Conservation (phyloP, 2,113 vertebrate species). For the Ctenodactylus gundi region DNA sequence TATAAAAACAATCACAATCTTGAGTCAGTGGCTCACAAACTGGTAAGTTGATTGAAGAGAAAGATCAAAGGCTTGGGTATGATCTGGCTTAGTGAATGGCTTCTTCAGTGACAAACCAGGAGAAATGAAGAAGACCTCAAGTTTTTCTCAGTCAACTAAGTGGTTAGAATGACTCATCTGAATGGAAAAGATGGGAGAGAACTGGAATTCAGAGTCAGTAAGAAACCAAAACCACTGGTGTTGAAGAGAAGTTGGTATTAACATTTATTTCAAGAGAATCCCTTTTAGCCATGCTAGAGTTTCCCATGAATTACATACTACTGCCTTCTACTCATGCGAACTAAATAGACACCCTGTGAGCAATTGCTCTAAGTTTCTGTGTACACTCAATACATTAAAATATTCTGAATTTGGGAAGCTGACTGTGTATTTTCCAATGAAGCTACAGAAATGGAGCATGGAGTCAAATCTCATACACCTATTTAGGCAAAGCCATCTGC, state of each 20-base stretch:
- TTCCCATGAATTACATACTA: background rate
- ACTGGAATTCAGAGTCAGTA: background rate
- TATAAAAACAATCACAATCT: background rate
- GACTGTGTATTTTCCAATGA: background rate
- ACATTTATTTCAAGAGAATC: conserved; percentile 11
- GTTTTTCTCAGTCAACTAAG: background rate
- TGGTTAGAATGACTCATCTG: background rate
- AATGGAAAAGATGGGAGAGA: background rate
- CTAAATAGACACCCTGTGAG: background rate
- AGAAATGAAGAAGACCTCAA: background rate
- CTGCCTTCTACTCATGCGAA: background rate
- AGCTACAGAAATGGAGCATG: background rate
- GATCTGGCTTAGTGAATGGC: background rate
- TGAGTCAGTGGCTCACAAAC: too few relatives aligned
- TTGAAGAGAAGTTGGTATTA: background rate
- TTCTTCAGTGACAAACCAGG: background rate
- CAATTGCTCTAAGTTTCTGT: background rate
- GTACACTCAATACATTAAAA: background rate
- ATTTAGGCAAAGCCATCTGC: background rate
- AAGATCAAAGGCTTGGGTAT: background rate
- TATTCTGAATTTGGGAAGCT: background rate
- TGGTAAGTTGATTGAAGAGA: background rate
- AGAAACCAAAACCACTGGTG: background rate
- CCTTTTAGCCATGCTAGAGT: background rate
- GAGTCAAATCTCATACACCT: background rate